These are phyloP conservation scores for Petrophora chlorosata DNA, from an alignment of 2,888 invertebrate species.

Conservation along the genomic window DNA sequence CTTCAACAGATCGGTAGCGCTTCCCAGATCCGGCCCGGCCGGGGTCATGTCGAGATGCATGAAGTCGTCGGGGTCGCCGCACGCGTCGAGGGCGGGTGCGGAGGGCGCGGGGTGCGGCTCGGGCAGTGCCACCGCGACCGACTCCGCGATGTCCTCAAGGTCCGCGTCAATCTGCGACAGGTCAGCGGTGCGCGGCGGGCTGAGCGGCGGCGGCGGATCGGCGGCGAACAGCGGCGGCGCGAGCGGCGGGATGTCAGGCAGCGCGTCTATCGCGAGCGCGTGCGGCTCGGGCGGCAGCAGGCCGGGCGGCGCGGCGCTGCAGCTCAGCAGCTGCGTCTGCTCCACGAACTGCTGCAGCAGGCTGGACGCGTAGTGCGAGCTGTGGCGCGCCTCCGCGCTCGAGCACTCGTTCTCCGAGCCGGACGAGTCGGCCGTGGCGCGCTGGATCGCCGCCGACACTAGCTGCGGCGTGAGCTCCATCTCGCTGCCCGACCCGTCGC, in stretches of 20 bases:
- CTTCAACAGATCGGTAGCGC: constrained; percentile 71
- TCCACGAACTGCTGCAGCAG: constrained; percentile 92
- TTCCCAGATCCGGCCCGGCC: constrained; percentile 66
- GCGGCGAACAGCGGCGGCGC: constrained; percentile 64
- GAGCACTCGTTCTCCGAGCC: constrained; percentile 89
- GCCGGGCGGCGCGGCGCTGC: constrained; percentile 68
- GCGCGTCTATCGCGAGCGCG: constrained; percentile 63
- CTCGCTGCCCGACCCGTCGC: constrained; percentile 88
- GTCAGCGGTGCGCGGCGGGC: constrained; percentile 79
- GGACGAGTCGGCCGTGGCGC: constrained; percentile 87
- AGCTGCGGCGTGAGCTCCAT: constrained; percentile 89
- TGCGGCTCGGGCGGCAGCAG: constrained; percentile 74
- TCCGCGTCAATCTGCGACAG: constrained; percentile 78
- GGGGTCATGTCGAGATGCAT: constrained; percentile 73
- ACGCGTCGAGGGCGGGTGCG: constrained; percentile 74
- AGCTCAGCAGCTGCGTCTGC: constrained; percentile 88
- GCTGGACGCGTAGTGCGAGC: constrained; percentile 88
- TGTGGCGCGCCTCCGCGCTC: constrained; percentile 78
- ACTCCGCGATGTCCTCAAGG: constrained; percentile 75
- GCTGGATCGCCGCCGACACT: constrained; percentile 90
- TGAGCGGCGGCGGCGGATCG: constrained; percentile 72
- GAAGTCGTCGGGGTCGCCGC: constrained; percentile 78
- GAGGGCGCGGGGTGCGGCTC: no score
- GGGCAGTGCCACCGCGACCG: constrained; percentile 68
- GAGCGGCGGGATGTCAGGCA: constrained; percentile 69